Evolutionary conservation across 2,113 vertebrate genomes (phyloP), one percentile per base, ranked within the genome.

Genomic region (Hirundichthys speculiger): DNA sequence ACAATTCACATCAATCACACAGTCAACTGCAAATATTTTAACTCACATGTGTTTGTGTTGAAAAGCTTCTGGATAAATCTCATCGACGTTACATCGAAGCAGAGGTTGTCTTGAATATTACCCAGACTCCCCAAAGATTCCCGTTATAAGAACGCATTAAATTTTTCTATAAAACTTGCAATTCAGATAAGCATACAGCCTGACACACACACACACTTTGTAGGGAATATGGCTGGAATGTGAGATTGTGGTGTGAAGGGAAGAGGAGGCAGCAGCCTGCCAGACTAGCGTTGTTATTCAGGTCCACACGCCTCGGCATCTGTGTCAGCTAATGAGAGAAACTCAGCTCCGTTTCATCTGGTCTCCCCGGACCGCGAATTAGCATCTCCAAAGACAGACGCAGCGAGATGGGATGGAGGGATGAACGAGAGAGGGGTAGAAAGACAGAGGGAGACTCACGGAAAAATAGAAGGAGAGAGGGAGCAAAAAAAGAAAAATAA

Each of bases 311-410:
- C 88, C 87, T 85, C 88, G 84, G 90, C 90, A 91, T 91, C 90
- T 91, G 90, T 91, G 90, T 90, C 88, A 91, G 90, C 88, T 91
- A 91, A 91, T 91, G 90, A 91, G 90, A 91, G 90, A 91, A 85
- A 88, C 87, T 90, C 90, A 70, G 86, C 86, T 88, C 85, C 79
- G 90, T 91, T 90, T 91, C 90, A 91, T 91, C 88, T 91, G 76
- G 83, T 90, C 90, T 89, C 90, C 86, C 84, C 24, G 90, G 90
- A 91, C 87, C 79, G 48, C 80, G 90, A 91, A 91, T 91, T 91
- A 90, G 87, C 90, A 91, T 91, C 90, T 91, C 90, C 87, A 91
- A 90, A 90, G 90, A 90, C 86, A 89, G 86, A 87, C 85, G 65
- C 85, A 84, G 82, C 19, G 55, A 88, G 86, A 79, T n/a, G 82